These are phyloP conservation scores for Drosophila emarginata DNA, from an alignment of 2,888 invertebrate genomes.

Conservation along the genomic window DNA sequence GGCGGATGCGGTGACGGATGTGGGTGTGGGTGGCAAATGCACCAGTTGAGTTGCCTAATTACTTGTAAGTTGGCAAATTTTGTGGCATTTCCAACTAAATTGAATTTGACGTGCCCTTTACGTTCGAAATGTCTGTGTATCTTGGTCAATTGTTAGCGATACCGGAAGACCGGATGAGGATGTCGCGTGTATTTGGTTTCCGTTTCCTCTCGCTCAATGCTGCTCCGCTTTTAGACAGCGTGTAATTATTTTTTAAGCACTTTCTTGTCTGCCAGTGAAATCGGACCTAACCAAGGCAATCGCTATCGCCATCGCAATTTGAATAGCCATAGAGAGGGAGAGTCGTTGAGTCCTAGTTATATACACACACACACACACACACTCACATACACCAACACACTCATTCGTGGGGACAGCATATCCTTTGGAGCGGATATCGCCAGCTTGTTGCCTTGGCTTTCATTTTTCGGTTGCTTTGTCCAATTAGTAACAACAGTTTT, in stretches of 20 bases:
- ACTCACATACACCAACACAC: conserved; percentile 26
- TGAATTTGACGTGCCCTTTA: conserved; percentile 66
- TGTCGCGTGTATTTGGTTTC: conserved; percentile 72
- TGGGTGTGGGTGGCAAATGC: conserved; percentile 15
- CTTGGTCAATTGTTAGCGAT: conserved; percentile 42
- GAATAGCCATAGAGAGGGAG: conserved; percentile 47
- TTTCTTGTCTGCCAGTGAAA: conserved; percentile 69
- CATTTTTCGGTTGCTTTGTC: conserved; percentile 69
- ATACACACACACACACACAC: conserved; percentile 16
- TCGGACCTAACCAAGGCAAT: conserved; percentile 75
- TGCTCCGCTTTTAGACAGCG: conserved; percentile 68
- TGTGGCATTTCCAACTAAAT: conserved; percentile 78
- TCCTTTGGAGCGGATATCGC: conserved; percentile 43
- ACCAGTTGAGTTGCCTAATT: conserved; percentile 76
- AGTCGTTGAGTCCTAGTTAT: not conserved
- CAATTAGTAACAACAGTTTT: conserved; percentile 73
- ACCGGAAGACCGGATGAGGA: conserved; percentile 54
- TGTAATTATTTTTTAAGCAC: conserved; percentile 77
- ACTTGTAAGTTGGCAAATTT: conserved; percentile 79
- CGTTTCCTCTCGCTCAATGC: conserved; percentile 49
- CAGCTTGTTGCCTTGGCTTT: conserved; percentile 27
- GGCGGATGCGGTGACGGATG: conserved; percentile 8
- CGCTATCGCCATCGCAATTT: conserved; percentile 48
- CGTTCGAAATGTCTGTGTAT: not conserved
- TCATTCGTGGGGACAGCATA: conserved; percentile 18